A percentile compares a stretch with the other conserved stretches of the same genome.
Evolutionary conservation across 2,797 vertebrate genomes (phyloP).

Genomic region (Discoglossus pictus): DNA sequence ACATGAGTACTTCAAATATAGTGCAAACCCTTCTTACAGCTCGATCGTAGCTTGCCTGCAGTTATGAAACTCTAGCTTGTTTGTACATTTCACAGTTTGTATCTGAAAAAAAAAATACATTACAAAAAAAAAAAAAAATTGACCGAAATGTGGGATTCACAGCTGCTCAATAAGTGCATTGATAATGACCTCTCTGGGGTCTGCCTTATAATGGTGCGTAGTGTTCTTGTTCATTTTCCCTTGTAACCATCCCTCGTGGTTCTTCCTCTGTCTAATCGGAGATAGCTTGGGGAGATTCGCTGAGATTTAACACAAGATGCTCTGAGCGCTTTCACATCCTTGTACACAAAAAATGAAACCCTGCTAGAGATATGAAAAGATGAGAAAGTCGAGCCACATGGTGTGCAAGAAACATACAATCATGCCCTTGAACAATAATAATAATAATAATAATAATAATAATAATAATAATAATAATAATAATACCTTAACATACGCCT

Average conservation of each 20-base stretch:
- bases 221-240: constrained; percentile 18
- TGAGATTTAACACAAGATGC: constrained; percentile 43
- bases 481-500: too few species aligned
- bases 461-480: too few species aligned
- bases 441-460: constrained; percentile 27
- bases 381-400: constrained; percentile 30
- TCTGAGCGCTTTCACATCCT: constrained; percentile 18
- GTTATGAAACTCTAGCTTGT: constrained; percentile 21
- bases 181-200: constrained; percentile 42
- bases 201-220: constrained; percentile 9
- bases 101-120: constrained; percentile 35
- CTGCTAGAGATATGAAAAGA: constrained; percentile 27
- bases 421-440: constrained; percentile 3
- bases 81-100: constrained; percentile 46
- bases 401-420: constrained; percentile 21
- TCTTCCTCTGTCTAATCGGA: constrained; percentile 24
- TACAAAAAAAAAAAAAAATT: constrained; percentile 6
- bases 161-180: constrained; percentile 33
- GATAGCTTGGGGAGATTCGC: constrained; percentile 32
- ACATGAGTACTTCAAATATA: constrained; percentile 43
- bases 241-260: constrained; percentile 8
- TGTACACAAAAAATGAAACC: neutral
- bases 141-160: constrained; percentile 16
- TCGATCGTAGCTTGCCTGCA: constrained; percentile 7
- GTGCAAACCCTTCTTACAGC: constrained; percentile 13